phyloP scores from a whole-genome alignment of 2,797 vertebrate species.

The Gallinago solitaria region DNA sequence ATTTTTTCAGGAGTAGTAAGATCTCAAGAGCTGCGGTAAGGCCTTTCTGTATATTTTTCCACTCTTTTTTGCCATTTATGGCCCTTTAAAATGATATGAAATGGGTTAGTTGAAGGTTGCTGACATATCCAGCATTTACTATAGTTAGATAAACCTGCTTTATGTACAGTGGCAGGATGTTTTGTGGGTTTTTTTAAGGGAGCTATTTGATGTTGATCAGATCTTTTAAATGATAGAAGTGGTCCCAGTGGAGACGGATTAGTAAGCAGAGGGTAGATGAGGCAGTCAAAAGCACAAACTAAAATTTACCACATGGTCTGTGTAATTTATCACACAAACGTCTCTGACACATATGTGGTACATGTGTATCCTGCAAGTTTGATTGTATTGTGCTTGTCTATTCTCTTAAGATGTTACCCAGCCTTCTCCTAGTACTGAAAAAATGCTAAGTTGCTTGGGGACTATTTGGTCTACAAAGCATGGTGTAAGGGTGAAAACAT shows the following conservation, averaged over 20 bases:
- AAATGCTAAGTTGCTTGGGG: neutral
- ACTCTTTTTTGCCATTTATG: neutral
- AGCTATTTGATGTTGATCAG: slow-evolving; percentile 49
- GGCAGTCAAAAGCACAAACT: slow-evolving; percentile 40
- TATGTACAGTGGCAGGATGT: slow-evolving; percentile 8
- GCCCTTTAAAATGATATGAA: slow-evolving; percentile 1
- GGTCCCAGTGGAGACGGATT: slow-evolving; percentile 50
- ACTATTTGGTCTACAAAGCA: neutral
- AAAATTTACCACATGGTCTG: slow-evolving; percentile 66
- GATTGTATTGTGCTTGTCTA: slow-evolving; percentile 21
- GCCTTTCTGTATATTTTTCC: neutral
- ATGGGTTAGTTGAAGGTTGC: slow-evolving; percentile 2
- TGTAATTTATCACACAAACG: slow-evolving; percentile 50
- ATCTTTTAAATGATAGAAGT: slow-evolving; percentile 54
- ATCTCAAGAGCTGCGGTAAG: neutral
- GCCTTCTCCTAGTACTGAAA: neutral
- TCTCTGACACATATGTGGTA: slow-evolving; percentile 11
- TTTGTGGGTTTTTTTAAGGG: neutral
- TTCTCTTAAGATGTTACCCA: neutral
- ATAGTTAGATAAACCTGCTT: slow-evolving; percentile 12
- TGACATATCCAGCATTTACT: slow-evolving; percentile 20
- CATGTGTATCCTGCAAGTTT: slow-evolving; percentile 14
- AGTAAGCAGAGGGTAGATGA: slow-evolving; percentile 59
- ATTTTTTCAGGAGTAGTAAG: neutral
- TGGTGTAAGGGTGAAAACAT: neutral